Conservation (phyloP, 2,797 vertebrate species). For the Phrynocephalus forsythii region DNA sequence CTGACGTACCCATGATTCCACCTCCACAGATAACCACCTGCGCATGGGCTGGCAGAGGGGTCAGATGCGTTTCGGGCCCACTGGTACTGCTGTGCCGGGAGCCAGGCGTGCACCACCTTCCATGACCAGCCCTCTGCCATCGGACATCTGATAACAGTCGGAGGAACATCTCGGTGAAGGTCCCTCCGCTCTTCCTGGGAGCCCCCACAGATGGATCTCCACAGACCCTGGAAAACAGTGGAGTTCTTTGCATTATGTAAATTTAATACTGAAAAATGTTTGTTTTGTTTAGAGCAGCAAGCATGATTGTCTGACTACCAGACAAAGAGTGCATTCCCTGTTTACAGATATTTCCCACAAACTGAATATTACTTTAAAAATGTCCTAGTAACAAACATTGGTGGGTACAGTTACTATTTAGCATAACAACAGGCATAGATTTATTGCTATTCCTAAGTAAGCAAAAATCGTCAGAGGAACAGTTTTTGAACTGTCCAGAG, state of each 20-base stretch:
- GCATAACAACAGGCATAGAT: neutral
- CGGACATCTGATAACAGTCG: slow-evolving; percentile 76
- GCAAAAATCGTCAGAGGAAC: neutral
- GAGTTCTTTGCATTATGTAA: neutral
- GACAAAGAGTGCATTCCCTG: neutral
- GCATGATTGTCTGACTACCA: neutral
- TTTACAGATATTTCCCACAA: neutral
- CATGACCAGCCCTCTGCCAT: slow-evolving; percentile 66
- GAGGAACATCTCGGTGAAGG: slow-evolving; percentile 79
- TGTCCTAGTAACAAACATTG: too few species aligned
- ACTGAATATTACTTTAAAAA: neutral
- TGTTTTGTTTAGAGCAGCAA: too few species aligned
- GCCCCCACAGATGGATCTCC: neutral
- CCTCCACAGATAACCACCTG: slow-evolving; percentile 95
- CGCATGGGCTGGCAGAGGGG: slow-evolving; percentile 85
- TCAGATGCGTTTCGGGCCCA: slow-evolving; percentile 69
- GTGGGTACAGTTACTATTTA: neutral
- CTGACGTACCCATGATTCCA: slow-evolving; percentile 92
- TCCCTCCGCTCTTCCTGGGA: slow-evolving; percentile 16
- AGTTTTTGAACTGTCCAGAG: too few species aligned
- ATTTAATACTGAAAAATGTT: neutral
- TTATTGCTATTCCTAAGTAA: neutral
- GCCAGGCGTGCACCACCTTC: slow-evolving; percentile 69
- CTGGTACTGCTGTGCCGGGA: slow-evolving; percentile 66
- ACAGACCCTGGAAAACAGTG: slow-evolving; percentile 5